phyloP scores from a whole-genome alignment of 2,113 vertebrate genomes.

The Ahaetulla prasina region DNA sequence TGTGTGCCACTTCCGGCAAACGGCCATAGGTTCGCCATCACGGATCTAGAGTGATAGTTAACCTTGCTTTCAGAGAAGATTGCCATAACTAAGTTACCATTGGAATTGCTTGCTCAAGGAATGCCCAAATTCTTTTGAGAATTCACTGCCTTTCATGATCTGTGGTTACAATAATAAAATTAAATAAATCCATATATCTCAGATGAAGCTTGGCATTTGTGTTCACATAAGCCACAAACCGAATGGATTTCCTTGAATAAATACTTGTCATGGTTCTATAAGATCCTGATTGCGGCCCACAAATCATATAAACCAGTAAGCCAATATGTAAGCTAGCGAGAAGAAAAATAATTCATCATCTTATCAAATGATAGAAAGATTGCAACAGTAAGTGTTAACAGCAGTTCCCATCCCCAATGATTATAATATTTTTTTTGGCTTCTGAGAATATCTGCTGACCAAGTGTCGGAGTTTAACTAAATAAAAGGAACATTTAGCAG shows the following conservation, averaged over 20 bases:
- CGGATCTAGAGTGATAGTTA: neutral
- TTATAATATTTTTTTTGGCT: slow-evolving; percentile 5
- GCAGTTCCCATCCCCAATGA: neutral
- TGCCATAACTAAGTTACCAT: neutral
- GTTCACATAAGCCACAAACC: slow-evolving; percentile 9
- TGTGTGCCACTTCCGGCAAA: no score
- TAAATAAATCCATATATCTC: neutral
- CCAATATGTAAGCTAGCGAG: neutral
- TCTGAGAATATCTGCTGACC: slow-evolving; percentile 25
- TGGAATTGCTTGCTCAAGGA: neutral
- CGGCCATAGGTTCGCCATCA: no score
- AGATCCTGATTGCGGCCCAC: neutral
- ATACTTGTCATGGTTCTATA: slow-evolving; percentile 31
- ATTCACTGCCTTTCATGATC: neutral
- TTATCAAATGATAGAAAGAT: neutral
- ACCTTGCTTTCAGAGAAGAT: neutral
- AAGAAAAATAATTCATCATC: neutral
- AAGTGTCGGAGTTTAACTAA: slow-evolving; percentile 42
- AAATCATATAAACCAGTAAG: neutral
- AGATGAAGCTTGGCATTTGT: neutral
- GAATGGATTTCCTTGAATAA: slow-evolving; percentile 35
- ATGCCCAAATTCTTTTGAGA: neutral
- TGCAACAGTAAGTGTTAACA: slow-evolving; percentile 10
- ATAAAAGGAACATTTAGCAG: slow-evolving; percentile 37
- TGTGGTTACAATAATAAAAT: neutral